These are phyloP conservation scores for Xerus rutilus DNA, from an alignment of 2,797 vertebrate genomes.

Conservation along the genomic window DNA sequence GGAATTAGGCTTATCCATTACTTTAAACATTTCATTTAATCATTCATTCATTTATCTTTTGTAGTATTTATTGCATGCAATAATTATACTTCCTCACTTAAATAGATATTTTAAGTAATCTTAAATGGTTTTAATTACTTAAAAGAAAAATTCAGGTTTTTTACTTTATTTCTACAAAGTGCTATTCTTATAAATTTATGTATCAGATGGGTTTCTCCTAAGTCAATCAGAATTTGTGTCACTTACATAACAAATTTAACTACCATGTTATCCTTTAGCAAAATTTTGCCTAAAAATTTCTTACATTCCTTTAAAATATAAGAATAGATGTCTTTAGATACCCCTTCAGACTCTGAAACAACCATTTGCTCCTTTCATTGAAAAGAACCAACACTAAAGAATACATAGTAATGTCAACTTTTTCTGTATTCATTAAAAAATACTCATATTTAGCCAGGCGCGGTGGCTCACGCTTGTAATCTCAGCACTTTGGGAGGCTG, in stretches of 20 bases:
- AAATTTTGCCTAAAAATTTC: constrained; percentile 16
- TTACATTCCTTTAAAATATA: background rate
- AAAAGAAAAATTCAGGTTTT: constrained; percentile 30
- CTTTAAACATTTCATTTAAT: constrained; percentile 44
- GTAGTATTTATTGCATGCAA: background rate
- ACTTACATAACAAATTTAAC: background rate
- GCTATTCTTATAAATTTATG: constrained; percentile 34
- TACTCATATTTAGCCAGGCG: background rate
- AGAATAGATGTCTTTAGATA: background rate
- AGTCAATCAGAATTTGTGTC: constrained; percentile 42
- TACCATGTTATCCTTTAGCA: background rate
- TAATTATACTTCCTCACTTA: constrained; percentile 48
- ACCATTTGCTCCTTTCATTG: background rate
- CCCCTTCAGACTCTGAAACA: background rate
- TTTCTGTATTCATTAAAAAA: constrained; percentile 19
- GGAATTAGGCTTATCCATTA: background rate
- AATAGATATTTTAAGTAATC: background rate
- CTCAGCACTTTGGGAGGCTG: too few relatives aligned
- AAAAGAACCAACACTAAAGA: constrained; percentile 30
- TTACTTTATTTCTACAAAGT: constrained; percentile 44
- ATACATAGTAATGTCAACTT: background rate
- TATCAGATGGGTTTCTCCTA: constrained; percentile 16
- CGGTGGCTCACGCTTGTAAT: too few relatives aligned
- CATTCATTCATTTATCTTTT: background rate
- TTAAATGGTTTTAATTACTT: constrained; percentile 35